Evolutionary conservation across 2,797 vertebrate genomes (phyloP), one percentile per base, ranked within the genome.

Genomic region (Cottoperca gobio): DNA sequence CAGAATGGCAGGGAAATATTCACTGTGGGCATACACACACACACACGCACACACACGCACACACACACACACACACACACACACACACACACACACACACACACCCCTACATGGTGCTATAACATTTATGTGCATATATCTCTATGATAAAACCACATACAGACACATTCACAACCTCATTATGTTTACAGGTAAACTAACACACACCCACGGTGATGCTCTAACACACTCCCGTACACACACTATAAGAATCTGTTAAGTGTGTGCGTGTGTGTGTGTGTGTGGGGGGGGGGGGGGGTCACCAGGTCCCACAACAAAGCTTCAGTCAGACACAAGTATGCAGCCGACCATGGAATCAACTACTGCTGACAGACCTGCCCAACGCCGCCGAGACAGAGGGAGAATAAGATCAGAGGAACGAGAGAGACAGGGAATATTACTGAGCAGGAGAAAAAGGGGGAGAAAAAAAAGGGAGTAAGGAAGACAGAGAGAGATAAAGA

Each of bases 261-360:
- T 64, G 43, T 45, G 43, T 43, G 16, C 19, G 16, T 17, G 35
- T 5, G 10, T 12, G 37, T 39, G 10, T 39, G 3, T 4, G 8
- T 37, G 11, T 42, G 8, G 3, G 46, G 61, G 39, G 52, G 26
- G 70, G 59, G 37, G 50, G 46, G 65, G 79, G 76, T 84, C 83
- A 87, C 75, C 76, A 79, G 66, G 71, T 76, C 75, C 67, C 81
- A 57, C 85, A 88, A 90, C 86, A 90, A 92, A 87, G 86, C 85
- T 79, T 84, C 70, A 87, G 82, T 86, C 81, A 86, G 79, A 84
- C 75, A 64, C 81, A 88, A 81, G 85, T 83, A 87, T 85, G 86
- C 81, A 78, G 79, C 78, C 17, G 7, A 79, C 33, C 63, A 12
- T 76, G 74, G 88, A 90, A 91, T 91, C 88, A 81, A 59, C 84